phyloP scores from a whole-genome alignment of 2,797 vertebrate genomes.

The Gallinago nigripennis region DNA sequence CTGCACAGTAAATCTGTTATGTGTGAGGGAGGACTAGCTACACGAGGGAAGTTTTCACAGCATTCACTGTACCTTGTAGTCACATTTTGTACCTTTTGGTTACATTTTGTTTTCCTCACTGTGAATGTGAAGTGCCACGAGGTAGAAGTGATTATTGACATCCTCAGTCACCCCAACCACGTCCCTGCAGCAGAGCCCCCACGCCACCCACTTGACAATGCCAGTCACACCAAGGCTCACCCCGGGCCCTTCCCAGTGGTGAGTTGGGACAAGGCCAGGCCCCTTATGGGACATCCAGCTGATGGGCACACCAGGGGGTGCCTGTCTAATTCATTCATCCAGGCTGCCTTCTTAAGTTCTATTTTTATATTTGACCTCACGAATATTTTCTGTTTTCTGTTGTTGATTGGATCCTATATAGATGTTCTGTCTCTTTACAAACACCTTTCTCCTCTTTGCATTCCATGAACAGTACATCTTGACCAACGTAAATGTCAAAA shows the following conservation, averaged over 20 bases:
- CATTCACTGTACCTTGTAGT: neutral
- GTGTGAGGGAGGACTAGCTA: neutral
- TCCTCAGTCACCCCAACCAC: neutral
- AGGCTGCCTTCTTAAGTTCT: neutral
- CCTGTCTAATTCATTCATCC: neutral
- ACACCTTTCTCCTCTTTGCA: neutral
- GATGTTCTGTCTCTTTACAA: neutral
- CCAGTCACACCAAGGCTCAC: neutral
- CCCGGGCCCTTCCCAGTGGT: accelerated
- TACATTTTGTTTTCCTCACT: neutral
- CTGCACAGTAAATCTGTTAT: neutral
- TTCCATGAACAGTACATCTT: neutral
- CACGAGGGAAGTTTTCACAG: neutral
- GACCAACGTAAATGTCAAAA: neutral
- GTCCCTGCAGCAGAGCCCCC: neutral
- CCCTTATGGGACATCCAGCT: neutral
- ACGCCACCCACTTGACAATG: accelerated
- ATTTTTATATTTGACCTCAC: neutral
- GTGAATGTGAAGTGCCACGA: neutral
- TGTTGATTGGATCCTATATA: neutral
- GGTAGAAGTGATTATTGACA: neutral
- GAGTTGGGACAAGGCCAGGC: neutral
- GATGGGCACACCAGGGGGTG: neutral
- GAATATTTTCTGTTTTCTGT: conserved; percentile 30
- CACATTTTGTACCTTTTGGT: neutral